A percentile compares a stretch with the other conserved stretches of the same genome.
These are phyloP conservation scores for Sinocyclocheilus rhinocerous DNA, from an alignment of 2,113 vertebrate genomes.

Conservation along the genomic window DNA sequence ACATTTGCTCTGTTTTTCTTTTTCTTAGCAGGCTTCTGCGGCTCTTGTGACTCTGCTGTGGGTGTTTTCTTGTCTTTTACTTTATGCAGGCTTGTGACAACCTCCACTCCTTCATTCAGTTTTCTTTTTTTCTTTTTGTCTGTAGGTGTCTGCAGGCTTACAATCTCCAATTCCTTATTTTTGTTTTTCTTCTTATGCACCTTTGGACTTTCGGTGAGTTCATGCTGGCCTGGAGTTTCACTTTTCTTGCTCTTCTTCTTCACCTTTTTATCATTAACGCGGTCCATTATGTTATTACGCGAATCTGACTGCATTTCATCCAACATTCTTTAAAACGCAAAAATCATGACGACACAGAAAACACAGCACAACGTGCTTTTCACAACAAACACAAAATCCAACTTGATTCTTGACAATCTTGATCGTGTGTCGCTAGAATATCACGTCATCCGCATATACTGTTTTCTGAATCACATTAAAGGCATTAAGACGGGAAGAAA, in stretches of 20 bases:
- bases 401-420: background rate
- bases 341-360: background rate
- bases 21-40: background rate
- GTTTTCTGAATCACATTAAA: background rate
- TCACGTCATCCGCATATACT: background rate
- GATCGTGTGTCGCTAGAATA: background rate
- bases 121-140: constrained; percentile 9
- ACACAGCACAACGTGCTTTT: background rate
- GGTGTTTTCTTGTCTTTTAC: background rate
- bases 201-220: background rate
- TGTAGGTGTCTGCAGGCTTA: background rate
- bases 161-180: background rate
- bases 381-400: background rate
- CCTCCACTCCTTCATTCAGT: background rate
- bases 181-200: background rate
- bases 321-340: background rate
- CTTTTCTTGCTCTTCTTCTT: background rate
- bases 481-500: background rate
- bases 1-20: background rate
- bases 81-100: background rate
- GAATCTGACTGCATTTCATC: constrained; percentile 2
- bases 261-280: background rate
- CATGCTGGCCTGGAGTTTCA: background rate
- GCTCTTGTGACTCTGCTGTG: background rate
- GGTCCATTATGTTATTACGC: background rate